Percentiles rank a stretch among this genome's conserved stretches.
Evolutionary conservation across 2,797 vertebrate species (phyloP).

Genomic region (Setipinna tenuifilis): DNA sequence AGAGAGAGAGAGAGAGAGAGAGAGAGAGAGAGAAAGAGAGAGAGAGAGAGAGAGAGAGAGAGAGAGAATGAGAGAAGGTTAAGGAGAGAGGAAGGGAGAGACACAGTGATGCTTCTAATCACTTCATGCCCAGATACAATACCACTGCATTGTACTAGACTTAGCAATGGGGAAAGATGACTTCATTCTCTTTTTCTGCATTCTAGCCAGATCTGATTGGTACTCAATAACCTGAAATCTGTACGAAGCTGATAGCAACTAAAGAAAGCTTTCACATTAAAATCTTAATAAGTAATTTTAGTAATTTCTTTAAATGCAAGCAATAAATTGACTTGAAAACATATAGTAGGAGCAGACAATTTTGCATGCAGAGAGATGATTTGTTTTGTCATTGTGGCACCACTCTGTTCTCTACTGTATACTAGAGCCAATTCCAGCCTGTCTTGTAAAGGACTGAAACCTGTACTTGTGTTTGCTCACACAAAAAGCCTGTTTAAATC

Average conservation of each 20-base stretch:
- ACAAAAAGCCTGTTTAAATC: neutral
- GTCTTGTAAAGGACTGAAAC: too few relatives aligned
- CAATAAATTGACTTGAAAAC: neutral
- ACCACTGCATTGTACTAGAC: neutral
- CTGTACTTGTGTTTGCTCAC: too few relatives aligned
- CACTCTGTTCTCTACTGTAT: too few relatives aligned
- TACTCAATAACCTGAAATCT: neutral
- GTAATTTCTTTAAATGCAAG: neutral
- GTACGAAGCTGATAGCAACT: neutral
- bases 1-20: constrained; percentile 50
- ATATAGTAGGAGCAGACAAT: neutral
- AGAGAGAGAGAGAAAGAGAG: constrained; percentile 17
- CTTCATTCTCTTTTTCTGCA: neutral
- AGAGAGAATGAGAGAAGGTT: constrained; percentile 30
- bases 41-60: neutral
- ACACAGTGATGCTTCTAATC: constrained; percentile 22
- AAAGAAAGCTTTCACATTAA: neutral
- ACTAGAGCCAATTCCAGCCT: too few relatives aligned
- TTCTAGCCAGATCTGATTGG: neutral
- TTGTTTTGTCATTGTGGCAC: too few relatives aligned
- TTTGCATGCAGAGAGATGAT: too few relatives aligned
- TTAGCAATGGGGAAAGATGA: neutral
- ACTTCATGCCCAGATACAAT: neutral
- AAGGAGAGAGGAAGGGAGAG: constrained; percentile 8
- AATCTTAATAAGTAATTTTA: neutral